Percentiles rank a stretch among this genome's conserved stretches.
phyloP scores from a whole-genome alignment of 2,888 invertebrate genomes.

The Microctonus hyperodae region DNA sequence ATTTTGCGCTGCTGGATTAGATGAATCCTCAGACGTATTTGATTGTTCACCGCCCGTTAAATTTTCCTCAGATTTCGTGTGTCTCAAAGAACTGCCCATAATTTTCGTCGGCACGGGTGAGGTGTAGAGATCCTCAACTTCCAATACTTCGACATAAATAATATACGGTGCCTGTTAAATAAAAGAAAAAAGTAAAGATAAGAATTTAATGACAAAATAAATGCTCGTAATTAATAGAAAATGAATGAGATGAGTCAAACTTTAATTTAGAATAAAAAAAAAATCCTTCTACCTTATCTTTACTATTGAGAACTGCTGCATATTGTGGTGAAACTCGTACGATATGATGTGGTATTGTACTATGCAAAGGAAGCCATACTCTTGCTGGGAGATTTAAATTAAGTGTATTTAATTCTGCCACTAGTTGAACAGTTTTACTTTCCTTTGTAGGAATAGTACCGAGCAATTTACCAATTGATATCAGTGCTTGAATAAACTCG shows the following conservation, averaged over 20 bases:
- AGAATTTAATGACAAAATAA: no score
- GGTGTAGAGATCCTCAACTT: constrained; percentile 82
- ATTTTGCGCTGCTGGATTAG: constrained; percentile 51
- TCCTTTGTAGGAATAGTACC: constrained; percentile 87
- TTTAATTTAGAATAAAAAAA: no score
- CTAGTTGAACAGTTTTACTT: constrained; percentile 88
- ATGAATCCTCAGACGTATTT: constrained; percentile 39
- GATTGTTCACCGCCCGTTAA: constrained; percentile 67
- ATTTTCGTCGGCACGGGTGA: constrained; percentile 91
- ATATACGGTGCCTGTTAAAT: constrained; percentile 89
- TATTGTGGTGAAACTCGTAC: constrained; percentile 96
- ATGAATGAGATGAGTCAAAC: background rate
- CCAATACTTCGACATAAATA: constrained; percentile 96
- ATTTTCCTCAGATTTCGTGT: constrained; percentile 95
- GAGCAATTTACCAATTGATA: constrained; percentile 84
- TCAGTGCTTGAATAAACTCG: constrained; percentile 87
- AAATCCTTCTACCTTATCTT: constrained; percentile 78
- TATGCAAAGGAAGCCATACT: constrained; percentile 96
- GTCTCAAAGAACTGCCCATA: constrained; percentile 80
- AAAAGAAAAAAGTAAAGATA: background rate
- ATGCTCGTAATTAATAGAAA: background rate
- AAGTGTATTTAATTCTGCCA: constrained; percentile 90
- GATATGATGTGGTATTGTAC: constrained; percentile 86
- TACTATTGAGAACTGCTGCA: constrained; percentile 97
- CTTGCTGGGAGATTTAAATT: constrained; percentile 97